Evolutionary conservation across 2,888 invertebrate genomes (phyloP).

Genomic region (Apamea sordens): DNA sequence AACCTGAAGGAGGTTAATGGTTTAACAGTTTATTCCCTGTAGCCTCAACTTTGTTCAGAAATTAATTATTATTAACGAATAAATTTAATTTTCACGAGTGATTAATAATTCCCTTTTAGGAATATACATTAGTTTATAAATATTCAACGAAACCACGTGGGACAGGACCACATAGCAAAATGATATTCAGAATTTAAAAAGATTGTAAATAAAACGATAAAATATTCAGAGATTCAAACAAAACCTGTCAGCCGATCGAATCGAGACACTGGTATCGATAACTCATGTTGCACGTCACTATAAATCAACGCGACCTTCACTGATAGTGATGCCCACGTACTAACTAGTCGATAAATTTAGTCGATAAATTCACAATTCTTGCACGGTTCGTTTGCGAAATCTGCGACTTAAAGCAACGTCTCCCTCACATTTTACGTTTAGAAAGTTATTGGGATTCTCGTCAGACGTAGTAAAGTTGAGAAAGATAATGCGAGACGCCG

Average conservation of each 20-base stretch:
- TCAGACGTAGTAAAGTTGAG: slow-evolving; percentile 48
- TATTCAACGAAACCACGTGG: slow-evolving; percentile 40
- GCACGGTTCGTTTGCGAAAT: slow-evolving; percentile 75
- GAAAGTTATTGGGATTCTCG: slow-evolving; percentile 66
- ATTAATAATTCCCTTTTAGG: background rate
- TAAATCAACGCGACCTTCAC: slow-evolving; percentile 86
- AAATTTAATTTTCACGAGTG: background rate
- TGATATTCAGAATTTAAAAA: slow-evolving; percentile 66
- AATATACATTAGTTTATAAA: slow-evolving; percentile 31
- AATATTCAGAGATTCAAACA: slow-evolving; percentile 69
- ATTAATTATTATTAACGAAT: slow-evolving; percentile 4
- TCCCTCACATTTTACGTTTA: slow-evolving; percentile 65
- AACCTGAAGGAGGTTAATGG: too few species aligned
- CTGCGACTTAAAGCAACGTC: slow-evolving; percentile 60
- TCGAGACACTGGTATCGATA: slow-evolving; percentile 84
- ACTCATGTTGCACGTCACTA: slow-evolving; percentile 86
- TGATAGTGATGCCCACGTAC: slow-evolving; percentile 89
- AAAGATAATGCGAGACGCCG: slow-evolving; percentile 46
- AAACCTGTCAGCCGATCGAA: slow-evolving; percentile 69
- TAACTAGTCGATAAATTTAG: slow-evolving; percentile 86
- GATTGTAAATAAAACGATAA: slow-evolving; percentile 64
- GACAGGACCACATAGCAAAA: slow-evolving; percentile 37
- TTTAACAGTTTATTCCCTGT: background rate
- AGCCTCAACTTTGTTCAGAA: slow-evolving; percentile 1
- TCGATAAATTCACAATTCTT: slow-evolving; percentile 74